These are phyloP conservation scores for Nycteola revayana DNA, from an alignment of 2,888 invertebrate species.

Conservation along the genomic window DNA sequence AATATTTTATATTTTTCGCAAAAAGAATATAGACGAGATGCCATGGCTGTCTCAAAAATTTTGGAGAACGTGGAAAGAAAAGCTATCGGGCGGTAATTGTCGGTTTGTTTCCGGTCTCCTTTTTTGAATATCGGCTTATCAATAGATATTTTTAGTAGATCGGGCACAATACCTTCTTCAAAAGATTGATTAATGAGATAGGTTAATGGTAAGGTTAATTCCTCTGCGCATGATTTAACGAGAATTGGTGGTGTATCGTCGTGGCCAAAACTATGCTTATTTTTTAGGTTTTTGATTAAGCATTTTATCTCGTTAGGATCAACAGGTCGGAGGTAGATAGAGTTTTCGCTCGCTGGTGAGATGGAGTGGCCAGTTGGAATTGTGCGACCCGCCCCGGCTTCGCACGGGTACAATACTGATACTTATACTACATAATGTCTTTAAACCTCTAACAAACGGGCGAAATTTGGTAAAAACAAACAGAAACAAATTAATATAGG, in stretches of 20 bases:
- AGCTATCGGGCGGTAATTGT: slow-evolving; percentile 5
- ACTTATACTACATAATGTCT: no score
- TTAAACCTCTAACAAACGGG: no score
- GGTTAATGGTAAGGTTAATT: slow-evolving; percentile 2
- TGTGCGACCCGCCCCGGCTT: no score
- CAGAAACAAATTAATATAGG: no score
- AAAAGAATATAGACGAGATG: slow-evolving; percentile 4
- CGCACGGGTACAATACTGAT: no score
- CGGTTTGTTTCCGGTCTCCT: slow-evolving; percentile 3
- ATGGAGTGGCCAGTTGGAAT: no score
- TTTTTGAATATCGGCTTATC: slow-evolving; percentile 16
- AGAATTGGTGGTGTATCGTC: slow-evolving; percentile 8
- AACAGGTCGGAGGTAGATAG: slow-evolving; percentile 1
- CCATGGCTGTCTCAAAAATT: slow-evolving; percentile 9
- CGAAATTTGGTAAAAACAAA: no score
- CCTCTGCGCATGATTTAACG: slow-evolving; percentile 6
- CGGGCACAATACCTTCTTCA: slow-evolving; percentile 9
- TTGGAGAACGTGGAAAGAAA: slow-evolving; percentile 8
- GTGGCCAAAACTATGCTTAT: slow-evolving; percentile 2
- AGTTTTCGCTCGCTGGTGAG: no score
- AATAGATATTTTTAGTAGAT: no score
- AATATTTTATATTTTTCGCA: slow-evolving; percentile 9
- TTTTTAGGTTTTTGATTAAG: slow-evolving; percentile 3
- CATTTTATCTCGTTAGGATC: slow-evolving; percentile 1
- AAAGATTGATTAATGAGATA: slow-evolving; percentile 15